Evolutionary conservation across 2,113 vertebrate species (phyloP).

Genomic region (Zootoca vivipara): DNA sequence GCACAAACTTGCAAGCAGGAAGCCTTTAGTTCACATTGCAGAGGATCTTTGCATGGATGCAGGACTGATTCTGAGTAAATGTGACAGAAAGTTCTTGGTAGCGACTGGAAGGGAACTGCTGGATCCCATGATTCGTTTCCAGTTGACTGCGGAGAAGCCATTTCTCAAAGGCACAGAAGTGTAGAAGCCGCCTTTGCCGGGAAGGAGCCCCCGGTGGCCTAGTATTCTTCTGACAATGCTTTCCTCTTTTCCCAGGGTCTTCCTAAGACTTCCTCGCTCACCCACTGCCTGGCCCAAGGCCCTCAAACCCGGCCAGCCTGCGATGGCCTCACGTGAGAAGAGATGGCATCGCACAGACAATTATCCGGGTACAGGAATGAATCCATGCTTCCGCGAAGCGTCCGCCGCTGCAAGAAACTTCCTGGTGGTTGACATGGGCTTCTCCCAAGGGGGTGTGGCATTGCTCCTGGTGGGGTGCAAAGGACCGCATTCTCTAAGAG

Average conservation of each 20-base stretch:
- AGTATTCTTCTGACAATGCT: background rate
- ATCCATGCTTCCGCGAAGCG: background rate
- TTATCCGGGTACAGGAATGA: background rate
- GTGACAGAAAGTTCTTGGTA: background rate
- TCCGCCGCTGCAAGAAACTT: background rate
- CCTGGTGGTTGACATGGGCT: background rate
- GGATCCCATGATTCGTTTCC: background rate
- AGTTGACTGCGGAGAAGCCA: too few relatives aligned
- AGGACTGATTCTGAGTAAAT: background rate
- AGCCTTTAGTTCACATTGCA: too few relatives aligned
- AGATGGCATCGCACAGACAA: background rate
- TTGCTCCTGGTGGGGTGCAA: background rate
- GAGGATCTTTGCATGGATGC: too few relatives aligned
- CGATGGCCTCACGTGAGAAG: background rate
- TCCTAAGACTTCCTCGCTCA: background rate
- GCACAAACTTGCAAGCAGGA: background rate
- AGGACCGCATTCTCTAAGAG: background rate
- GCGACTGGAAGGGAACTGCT: background rate
- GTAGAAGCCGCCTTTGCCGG: background rate
- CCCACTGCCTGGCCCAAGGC: too few relatives aligned
- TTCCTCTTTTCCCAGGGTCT: background rate
- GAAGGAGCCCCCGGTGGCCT: accelerated
- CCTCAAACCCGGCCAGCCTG: background rate
- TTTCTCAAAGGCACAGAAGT: background rate
- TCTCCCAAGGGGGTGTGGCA: background rate